phyloP scores from a whole-genome alignment of 2,113 vertebrate species.

The Callocephalon fimbriatum region DNA sequence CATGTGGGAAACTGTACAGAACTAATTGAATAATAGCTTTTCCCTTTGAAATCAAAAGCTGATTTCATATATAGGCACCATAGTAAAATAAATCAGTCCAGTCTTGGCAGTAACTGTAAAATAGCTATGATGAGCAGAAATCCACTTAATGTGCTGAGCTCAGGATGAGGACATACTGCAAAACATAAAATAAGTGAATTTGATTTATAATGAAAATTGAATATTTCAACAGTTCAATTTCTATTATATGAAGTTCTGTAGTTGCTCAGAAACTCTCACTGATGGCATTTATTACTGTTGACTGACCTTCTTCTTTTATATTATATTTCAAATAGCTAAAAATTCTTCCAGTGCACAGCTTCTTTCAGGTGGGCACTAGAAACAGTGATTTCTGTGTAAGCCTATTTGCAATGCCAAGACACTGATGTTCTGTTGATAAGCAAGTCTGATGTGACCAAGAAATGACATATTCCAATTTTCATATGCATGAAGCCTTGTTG shows the following conservation, averaged over 20 bases:
- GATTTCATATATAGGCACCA: not conserved
- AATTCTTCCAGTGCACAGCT: not conserved
- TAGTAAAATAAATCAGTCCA: not conserved
- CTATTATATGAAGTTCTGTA: not conserved
- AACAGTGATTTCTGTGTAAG: not conserved
- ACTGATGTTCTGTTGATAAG: not conserved
- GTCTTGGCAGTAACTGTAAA: not conserved
- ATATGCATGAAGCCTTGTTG: not conserved
- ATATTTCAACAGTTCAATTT: not conserved
- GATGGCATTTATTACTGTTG: not conserved
- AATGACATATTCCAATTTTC: rapidly evolving
- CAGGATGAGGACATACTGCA: not conserved
- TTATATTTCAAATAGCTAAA: not conserved
- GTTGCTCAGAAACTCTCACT: not conserved
- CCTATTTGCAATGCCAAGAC: not conserved
- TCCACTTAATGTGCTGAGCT: not conserved
- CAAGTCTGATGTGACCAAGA: not conserved
- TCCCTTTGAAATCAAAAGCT: not conserved
- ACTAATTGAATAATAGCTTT: not conserved
- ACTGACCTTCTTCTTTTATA: not conserved
- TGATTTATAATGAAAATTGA: not conserved
- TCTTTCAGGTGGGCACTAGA: not conserved
- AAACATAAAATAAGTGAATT: not conserved
- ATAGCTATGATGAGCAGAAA: not conserved
- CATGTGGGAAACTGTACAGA: not conserved